Conservation (phyloP, 2,888 invertebrate species). For the Ashinkailepas kermadecensis region DNA sequence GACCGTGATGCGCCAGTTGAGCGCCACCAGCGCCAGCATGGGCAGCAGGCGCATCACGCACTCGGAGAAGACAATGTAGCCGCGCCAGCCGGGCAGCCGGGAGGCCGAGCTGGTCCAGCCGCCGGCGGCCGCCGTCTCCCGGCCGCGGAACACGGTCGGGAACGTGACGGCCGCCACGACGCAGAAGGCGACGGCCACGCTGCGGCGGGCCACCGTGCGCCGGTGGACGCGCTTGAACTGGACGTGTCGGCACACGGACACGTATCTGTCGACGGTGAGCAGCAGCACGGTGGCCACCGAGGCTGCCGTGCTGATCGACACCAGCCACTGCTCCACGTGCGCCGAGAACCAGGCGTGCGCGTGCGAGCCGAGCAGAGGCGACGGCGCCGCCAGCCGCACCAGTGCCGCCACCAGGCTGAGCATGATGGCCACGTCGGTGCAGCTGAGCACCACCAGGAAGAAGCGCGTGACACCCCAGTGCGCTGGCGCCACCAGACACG, state of each 20-base stretch:
- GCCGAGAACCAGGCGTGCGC: neutral
- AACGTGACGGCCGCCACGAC: neutral
- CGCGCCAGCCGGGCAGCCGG: neutral
- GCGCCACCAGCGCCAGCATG: neutral
- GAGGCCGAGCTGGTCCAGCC: neutral
- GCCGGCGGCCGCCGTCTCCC: neutral
- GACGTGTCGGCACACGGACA: neutral
- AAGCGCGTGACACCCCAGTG: slow-evolving; percentile 13
- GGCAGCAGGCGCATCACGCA: neutral
- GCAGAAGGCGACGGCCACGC: neutral
- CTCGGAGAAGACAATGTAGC: slow-evolving; percentile 7
- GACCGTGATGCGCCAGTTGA: neutral
- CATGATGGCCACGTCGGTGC: neutral
- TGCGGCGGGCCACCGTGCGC: neutral
- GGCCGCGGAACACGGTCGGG: neutral
- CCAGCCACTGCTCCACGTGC: slow-evolving; percentile 13
- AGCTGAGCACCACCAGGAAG: slow-evolving; percentile 7
- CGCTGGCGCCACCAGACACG: neutral
- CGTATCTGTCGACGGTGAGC: neutral
- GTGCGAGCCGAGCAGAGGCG: neutral
- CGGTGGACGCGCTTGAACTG: neutral
- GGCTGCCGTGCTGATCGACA: neutral
- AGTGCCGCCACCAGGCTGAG: neutral
- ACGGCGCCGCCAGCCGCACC: slow-evolving; percentile 11
- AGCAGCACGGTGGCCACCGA: neutral